Evolutionary conservation across 1,140 invertebrate species (phyloP), one percentile per base, ranked within the genome.

Genomic region (Hypsibius dujardini): DNA sequence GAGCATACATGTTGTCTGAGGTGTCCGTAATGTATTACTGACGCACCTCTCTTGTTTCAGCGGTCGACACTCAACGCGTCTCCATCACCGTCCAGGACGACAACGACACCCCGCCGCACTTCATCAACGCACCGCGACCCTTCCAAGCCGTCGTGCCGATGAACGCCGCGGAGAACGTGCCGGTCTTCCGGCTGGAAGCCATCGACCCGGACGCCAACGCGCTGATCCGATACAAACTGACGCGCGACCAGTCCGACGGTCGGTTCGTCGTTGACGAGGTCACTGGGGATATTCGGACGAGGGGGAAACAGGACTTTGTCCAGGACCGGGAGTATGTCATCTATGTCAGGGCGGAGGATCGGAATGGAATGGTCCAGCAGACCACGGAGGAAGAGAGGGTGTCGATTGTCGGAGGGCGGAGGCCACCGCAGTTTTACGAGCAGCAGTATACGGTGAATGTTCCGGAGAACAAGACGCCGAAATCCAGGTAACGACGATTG

Each of bases 261-360:
- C 80, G 85, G 40, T 92, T 92, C 76, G 90, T 92, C 79, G 90
- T 93, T 14, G 90, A 93, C 75, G 90, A 92, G 79, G 82, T 90
- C 69, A 93, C 90, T 1, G 92, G 92, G 0, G 91, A 94, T 7
- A 90, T 95, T n/a, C 83, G 91, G 40, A 94, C 91, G 0, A 82
- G 89, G 60, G 90, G 90, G 59, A 90, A 86, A 1, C 91, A 93
- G 77, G 86, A 90, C 14, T 94, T 95, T 77, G 90, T 93, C n/a
- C n/a, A n/a, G n/a, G 92, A 95, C 78, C 93, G 93, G 89, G 92
- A 95, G 77, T 95, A 95, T 78, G 90, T 94, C 28, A 81, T 95
- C 71, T 95, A 95, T 77, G 91, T 95, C 14, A 93, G 93, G 81
- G 91, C 92, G 0, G 91, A 95, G 82, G 92, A 95, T 83, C 90